Evolutionary conservation across 2,888 invertebrate genomes (phyloP), one percentile per base, ranked within the genome.

Genomic region (Cylloceria caligata): DNA sequence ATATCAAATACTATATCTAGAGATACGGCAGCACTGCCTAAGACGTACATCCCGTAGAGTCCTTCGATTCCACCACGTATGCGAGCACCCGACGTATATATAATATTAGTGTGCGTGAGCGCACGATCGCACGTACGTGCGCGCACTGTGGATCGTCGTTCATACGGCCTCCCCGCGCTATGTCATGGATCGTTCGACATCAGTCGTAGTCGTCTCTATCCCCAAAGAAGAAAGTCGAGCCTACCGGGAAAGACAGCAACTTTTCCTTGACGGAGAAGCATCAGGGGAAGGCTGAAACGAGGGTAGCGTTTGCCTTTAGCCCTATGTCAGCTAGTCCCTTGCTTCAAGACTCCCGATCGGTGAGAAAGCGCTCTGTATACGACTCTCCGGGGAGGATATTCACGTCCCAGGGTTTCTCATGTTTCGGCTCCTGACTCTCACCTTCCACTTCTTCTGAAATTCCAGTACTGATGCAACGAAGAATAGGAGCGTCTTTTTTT

Each of bases 361-460:
- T 72, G 64, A 67, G 60, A 71, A 69, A 81, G 74, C 71, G 80
- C 73, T 80, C 72, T 52, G 65, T 84, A 49, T 85, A 87, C 83
- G 86, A 82, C 77, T 86, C 88, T 85, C 88, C 65, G 49, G 87
- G 87, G 88, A 85, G 69, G 72, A 82, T 83, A 73, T 75, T 39
- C 62, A 64, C 47, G 21, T 47, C 73, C 57, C 88, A 88, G 88
- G 83, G 88, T 85, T 78, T 87, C 87, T 88, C 88, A 88, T 86
- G 84, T 83, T 80, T 80, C 80, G 77, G 78, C 79, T 83, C 71
- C 49, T 34, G 39, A 16, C 13, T 39, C 57, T 34, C 24, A 24
- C 16, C 60, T 55, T 55, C n/a, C n/a, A 27, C 34, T 69, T 21
- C 47, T 19, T 30, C 16, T 6, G 21, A 80, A 64, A 21, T 39